Percentiles rank a stretch among this genome's conserved stretches.
Conservation (phyloP, 1,140 invertebrate genomes). For the Rhagoletis pomonella region DNA sequence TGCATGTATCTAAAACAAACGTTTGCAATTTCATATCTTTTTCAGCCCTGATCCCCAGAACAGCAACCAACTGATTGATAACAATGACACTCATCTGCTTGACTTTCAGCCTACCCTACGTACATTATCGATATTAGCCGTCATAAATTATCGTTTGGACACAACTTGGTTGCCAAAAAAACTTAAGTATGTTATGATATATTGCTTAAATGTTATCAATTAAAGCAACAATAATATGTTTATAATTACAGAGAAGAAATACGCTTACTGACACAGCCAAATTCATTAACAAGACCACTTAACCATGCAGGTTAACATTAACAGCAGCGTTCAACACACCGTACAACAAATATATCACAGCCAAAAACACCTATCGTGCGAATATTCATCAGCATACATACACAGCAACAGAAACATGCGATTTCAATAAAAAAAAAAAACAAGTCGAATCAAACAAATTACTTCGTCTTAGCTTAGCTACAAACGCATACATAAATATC, state of each 20-base stretch:
- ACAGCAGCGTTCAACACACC: neutral
- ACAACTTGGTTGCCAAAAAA: constrained; percentile 78
- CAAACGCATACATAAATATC: neutral
- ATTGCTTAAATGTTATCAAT: neutral
- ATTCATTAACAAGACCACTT: constrained; percentile 71
- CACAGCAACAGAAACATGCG: neutral
- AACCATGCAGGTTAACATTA: constrained; percentile 68
- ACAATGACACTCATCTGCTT: constrained; percentile 85
- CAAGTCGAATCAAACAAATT: neutral
- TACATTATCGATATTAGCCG: constrained; percentile 80
- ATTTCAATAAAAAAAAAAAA: constrained; percentile 7
- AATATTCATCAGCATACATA: neutral
- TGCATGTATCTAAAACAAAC: too few species aligned
- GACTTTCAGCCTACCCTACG: constrained; percentile 84
- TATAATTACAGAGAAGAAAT: constrained; percentile 73
- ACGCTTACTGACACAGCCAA: constrained; percentile 75
- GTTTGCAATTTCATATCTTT: neutral
- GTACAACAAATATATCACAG: neutral
- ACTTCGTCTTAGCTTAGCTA: neutral
- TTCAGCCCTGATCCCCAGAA: constrained; percentile 56
- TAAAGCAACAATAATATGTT: too few species aligned
- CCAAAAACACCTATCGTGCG: neutral
- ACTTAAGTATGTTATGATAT: constrained; percentile 75
- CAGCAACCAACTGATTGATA: constrained; percentile 78
- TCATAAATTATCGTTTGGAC: constrained; percentile 80